These are phyloP conservation scores for Syrista parreyssii DNA, from an alignment of 2,888 invertebrate genomes.

Conservation along the genomic window DNA sequence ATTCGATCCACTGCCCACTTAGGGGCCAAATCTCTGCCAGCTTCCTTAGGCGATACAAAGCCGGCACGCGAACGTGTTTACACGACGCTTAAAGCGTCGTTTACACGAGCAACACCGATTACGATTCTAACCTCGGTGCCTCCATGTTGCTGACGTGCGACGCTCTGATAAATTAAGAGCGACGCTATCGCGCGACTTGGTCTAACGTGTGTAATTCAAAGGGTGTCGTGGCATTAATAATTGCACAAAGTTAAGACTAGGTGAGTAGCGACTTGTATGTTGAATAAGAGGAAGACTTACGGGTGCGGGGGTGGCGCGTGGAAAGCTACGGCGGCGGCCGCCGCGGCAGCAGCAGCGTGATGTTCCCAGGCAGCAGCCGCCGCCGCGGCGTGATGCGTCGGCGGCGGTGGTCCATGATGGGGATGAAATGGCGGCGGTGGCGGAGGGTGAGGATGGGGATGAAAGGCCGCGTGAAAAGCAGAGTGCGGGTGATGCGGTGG, in stretches of 20 bases:
- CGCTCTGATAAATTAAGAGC: no score
- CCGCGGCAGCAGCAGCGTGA: constrained; percentile 73
- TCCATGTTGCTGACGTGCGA: no score
- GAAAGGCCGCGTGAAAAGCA: constrained; percentile 62
- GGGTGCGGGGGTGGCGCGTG: constrained; percentile 65
- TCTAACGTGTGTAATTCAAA: no score
- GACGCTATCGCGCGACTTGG: no score
- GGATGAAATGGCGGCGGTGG: constrained; percentile 69
- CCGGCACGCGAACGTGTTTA: constrained; percentile 41
- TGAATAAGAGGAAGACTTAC: constrained; percentile 44
- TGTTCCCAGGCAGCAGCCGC: constrained; percentile 71
- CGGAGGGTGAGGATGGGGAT: constrained; percentile 68
- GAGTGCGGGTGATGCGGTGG: constrained; percentile 62
- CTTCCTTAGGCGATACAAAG: no score
- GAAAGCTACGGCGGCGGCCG: constrained; percentile 72
- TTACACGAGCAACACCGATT: constrained; percentile 7
- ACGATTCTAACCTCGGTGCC: no score
- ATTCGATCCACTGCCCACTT: no score
- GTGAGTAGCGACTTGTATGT: no score
- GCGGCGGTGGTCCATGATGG: constrained; percentile 57
- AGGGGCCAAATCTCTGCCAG: no score
- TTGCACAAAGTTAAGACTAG: no score
- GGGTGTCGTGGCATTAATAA: no score
- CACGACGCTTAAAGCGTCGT: constrained; percentile 29
- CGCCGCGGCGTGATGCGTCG: constrained; percentile 66